Evolutionary conservation across 2,888 invertebrate genomes (phyloP), one percentile per base, ranked within the genome.

Genomic region (Ptychoptera contaminata): DNA sequence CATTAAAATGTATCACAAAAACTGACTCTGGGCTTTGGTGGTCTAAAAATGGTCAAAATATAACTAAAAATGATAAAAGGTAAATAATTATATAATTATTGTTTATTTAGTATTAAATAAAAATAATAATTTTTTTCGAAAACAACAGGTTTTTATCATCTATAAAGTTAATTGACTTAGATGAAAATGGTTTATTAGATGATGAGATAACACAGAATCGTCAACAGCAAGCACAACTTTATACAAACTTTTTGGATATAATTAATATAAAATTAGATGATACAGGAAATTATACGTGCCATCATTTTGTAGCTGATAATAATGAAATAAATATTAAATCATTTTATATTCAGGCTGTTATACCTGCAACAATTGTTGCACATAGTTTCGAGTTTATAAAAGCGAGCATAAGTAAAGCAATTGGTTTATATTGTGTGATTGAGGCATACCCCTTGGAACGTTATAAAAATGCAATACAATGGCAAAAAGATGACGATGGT

Each of bases 251-350:
- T 47, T 59, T 77, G 39, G 68, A 69, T 47, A 69, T 78, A 49
- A 59, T 67, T 37, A 65, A 69, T 53, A 67, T 74, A 16, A 69
- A 68, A 52, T 65, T 73, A 46, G 63, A 67, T 43, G 76, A 78
- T 57, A 67, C 67, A 42, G 78, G 77, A 16, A 70, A 71, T 55
- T 78, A 76, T 54, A 70, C 70, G 1, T 79, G 79, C 55, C 67
- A 67, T 54, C 69, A 58, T n/a, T 64, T 66, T 35, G 60, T 57
- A 43, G 65, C 65, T 42, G 63, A 62, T 42, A 56, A 56, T 45
- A 56, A 57, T 44, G 48, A 60, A 43, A 61, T 58, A 44, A 54
- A 53, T 42, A 54, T 59, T 49, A 57, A 60, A 45, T 52, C 55
- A 14, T 54, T 63, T 46, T 66, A 65, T 52, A 58, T 74, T 46